Conservation (phyloP, 2,113 vertebrate species). For the Budorcas taxicolor region DNA sequence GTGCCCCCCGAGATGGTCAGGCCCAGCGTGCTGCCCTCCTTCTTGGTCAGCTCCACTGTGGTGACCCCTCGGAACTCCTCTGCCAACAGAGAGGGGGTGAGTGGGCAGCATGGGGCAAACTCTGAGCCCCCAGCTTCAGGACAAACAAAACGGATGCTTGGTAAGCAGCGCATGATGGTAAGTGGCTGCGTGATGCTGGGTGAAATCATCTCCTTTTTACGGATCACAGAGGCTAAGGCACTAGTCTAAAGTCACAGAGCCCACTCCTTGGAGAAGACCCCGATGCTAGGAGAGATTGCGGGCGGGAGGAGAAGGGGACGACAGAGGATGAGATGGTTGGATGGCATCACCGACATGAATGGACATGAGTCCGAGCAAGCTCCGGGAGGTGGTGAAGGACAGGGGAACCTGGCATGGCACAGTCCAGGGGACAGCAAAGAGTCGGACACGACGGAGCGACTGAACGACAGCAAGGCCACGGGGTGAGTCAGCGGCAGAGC, state of each 20-base stretch:
- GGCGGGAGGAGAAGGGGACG: neutral
- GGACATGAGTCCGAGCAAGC: neutral
- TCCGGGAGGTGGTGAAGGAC: neutral
- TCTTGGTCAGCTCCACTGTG: constrained; percentile 95
- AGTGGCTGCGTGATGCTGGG: neutral
- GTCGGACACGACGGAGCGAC: accelerated
- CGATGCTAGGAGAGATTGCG: neutral
- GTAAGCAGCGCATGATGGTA: neutral
- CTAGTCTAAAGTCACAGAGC: neutral
- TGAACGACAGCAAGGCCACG: neutral
- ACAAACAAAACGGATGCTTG: neutral
- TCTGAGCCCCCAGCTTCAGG: neutral
- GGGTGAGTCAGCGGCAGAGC: neutral
- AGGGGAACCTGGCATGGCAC: neutral
- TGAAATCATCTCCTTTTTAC: neutral
- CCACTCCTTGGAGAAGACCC: neutral
- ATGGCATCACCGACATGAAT: neutral
- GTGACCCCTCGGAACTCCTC: constrained; percentile 94
- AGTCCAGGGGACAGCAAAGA: neutral
- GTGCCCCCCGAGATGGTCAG: constrained; percentile 97
- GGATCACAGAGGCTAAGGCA: neutral
- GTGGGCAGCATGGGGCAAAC: accelerated
- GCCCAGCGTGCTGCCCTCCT: constrained; percentile 94
- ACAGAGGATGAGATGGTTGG: neutral
- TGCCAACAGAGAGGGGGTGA: constrained; percentile 71